These are phyloP conservation scores for Drosophila fulvimacula DNA, from an alignment of 2,888 invertebrate genomes.

Conservation along the genomic window DNA sequence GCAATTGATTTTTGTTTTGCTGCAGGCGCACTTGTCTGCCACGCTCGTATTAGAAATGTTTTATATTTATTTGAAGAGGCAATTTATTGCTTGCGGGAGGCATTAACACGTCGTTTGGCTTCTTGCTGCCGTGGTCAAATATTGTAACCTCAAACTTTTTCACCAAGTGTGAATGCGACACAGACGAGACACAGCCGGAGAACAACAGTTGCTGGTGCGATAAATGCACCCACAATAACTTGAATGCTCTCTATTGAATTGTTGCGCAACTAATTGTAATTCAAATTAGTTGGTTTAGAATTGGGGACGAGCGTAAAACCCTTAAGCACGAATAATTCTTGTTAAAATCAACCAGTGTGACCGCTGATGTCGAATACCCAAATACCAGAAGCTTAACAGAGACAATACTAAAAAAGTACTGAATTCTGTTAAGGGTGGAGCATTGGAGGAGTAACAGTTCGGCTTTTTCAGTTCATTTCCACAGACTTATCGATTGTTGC, in stretches of 20 bases:
- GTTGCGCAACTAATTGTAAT: conserved; percentile 23
- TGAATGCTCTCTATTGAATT: conserved; percentile 3
- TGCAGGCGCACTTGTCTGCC: conserved; percentile 4
- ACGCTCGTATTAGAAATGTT: conserved; percentile 53
- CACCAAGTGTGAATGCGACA: conserved; percentile 26
- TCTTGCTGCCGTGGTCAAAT: conserved; percentile 66
- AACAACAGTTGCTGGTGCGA: conserved; percentile 8
- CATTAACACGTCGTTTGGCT: conserved; percentile 65
- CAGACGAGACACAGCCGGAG: conserved; percentile 22
- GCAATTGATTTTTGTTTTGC: conserved; percentile 45
- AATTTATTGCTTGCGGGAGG: conserved; percentile 39
- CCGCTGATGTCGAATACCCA: background rate
- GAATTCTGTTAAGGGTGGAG: conserved; percentile 30
- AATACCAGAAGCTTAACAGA: conserved; percentile 4
- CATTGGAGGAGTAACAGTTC: background rate
- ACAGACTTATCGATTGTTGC: conserved; percentile 2
- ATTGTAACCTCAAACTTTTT: conserved; percentile 71
- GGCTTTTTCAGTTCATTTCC: background rate
- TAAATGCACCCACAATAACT: background rate
- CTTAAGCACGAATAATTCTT: conserved; percentile 51
- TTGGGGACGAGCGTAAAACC: conserved; percentile 30
- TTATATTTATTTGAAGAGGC: conserved; percentile 33
- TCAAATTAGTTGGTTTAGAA: conserved; percentile 28
- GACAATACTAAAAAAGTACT: conserved; percentile 1
- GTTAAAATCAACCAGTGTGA: conserved; percentile 31